Conservation (phyloP, 2,888 invertebrate species). For the Hoplodrina blanda region DNA sequence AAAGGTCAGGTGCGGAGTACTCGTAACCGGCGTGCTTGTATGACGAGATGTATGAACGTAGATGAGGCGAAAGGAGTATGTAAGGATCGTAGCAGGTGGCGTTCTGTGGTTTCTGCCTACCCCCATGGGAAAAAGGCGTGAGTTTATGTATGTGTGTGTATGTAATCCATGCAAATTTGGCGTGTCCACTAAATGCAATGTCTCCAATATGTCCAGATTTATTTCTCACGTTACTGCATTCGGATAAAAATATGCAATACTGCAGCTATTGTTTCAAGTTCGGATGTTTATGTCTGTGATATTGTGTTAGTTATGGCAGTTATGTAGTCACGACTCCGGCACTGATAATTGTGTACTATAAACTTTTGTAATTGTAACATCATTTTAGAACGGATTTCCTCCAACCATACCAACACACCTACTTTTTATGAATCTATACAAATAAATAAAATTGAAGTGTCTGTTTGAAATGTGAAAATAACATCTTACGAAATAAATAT, state of each 20-base stretch:
- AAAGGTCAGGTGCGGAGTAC: too few species aligned
- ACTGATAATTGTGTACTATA: conserved; percentile 1
- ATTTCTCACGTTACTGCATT: conserved; percentile 11
- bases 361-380: conserved; percentile 8
- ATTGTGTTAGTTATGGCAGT: conserved; percentile 12
- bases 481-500: too few species aligned
- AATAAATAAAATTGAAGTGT: too few species aligned
- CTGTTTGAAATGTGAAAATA: too few species aligned
- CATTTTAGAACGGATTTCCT: conserved; percentile 29
- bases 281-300: conserved; percentile 46
- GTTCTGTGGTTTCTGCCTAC: too few species aligned
- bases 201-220: conserved; percentile 5
- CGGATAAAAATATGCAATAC: conserved; percentile 31
- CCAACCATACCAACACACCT: not conserved
- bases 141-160: too few species aligned
- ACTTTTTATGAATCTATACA: conserved; percentile 2
- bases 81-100: too few species aligned
- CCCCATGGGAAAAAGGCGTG: too few species aligned
- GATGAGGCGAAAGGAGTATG: too few species aligned
- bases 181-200: not conserved
- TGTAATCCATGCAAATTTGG: not conserved
- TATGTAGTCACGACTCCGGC: not conserved
- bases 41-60: too few species aligned
- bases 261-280: conserved; percentile 26
- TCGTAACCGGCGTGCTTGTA: too few species aligned